Percentiles rank a stretch among this genome's conserved stretches.
Evolutionary conservation across 2,113 vertebrate species (phyloP).

Genomic region (Caretta caretta): DNA sequence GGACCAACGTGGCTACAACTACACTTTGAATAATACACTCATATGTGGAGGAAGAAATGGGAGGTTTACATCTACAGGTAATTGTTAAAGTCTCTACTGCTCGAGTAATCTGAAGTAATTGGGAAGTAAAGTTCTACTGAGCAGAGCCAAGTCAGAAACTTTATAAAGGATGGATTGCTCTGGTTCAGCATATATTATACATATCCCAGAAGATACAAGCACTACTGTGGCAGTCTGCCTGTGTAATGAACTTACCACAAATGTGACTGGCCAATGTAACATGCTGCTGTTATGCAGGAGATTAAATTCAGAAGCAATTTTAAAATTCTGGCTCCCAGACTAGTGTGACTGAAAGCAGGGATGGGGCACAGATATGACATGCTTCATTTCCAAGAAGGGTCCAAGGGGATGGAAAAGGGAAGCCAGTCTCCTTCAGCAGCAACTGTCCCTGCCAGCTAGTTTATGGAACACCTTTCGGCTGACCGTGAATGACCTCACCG

Average conservation of each 20-base stretch:
- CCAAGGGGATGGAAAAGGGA: accelerated
- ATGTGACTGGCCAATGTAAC: accelerated
- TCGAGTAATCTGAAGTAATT: not conserved
- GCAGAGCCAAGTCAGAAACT: not conserved
- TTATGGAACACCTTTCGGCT: not conserved
- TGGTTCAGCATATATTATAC: accelerated
- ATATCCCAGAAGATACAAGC: not conserved
- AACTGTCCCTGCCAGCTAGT: not conserved
- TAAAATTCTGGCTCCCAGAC: not conserved
- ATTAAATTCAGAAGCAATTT: not conserved
- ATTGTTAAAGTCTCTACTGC: not conserved
- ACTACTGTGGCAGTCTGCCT: not conserved
- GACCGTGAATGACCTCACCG: not conserved
- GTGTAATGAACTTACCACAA: accelerated
- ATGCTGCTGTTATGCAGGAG: not conserved
- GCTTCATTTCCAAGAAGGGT: not conserved
- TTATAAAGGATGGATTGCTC: not conserved
- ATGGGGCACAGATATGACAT: not conserved
- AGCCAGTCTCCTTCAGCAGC: not conserved
- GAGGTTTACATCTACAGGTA: not conserved
- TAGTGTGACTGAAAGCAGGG: not conserved
- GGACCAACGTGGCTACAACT: not conserved
- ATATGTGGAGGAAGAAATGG: not conserved
- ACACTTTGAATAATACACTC: not conserved
- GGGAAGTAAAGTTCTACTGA: not conserved